Evolutionary conservation across 2,113 vertebrate species (phyloP).

Genomic region (Bujurquina vittata): DNA sequence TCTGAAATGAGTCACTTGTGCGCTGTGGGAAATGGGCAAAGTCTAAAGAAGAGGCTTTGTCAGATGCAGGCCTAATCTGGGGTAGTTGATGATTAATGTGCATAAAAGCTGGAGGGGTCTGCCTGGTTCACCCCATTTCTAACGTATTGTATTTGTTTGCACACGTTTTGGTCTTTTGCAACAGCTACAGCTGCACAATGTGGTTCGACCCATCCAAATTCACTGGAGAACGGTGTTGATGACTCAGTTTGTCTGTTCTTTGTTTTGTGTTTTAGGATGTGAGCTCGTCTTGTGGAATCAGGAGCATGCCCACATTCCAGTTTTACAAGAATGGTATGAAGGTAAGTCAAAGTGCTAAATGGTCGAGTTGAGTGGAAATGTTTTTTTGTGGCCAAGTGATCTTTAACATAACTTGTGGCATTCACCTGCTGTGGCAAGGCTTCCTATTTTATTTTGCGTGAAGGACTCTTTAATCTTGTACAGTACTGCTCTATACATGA

Average conservation of each 20-base stretch:
- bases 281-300: slow-evolving; percentile 77
- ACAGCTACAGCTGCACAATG: neutral
- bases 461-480: neutral
- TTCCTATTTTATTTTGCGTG: neutral
- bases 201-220: neutral
- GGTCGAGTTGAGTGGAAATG: neutral
- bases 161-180: neutral
- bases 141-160: neutral
- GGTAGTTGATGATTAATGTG: neutral
- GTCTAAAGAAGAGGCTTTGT: neutral
- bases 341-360: slow-evolving; percentile 73
- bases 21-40: neutral
- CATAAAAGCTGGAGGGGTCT: neutral
- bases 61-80: neutral
- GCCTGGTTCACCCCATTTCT: neutral
- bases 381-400: neutral
- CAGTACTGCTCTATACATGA: neutral
- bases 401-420: neutral
- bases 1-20: neutral
- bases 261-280: slow-evolving; percentile 81
- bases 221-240: neutral
- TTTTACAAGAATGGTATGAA: slow-evolving; percentile 85
- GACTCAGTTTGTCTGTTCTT: neutral
- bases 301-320: slow-evolving; percentile 92
- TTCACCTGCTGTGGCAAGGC: neutral